Base-by-base conservation (phyloP, 2,888 invertebrate species). In the Griposia aprilina region DNA sequence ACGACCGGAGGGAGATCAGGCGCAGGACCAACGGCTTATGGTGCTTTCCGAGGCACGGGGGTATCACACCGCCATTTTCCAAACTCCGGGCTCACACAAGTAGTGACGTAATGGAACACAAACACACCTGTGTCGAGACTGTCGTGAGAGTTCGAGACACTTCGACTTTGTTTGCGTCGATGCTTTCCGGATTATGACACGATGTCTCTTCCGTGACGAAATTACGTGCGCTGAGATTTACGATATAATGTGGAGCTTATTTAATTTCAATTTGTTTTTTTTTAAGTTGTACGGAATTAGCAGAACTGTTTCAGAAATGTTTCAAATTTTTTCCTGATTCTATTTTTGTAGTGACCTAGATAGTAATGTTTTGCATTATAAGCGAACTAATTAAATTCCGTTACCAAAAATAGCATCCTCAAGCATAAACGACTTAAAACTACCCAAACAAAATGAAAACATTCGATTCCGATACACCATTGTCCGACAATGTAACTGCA, bases 81-180 rank as follows among this genome's bases (percentile, higher is more conserved):
- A 36, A 36, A 36, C 30, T 36, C 30, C 30, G 30, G 30, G 30
- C 3, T 36, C 30, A 36, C 30, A 36, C 1, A 36, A 83, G 78
- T 76, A 73, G 82, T 87, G 83, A 87, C 88, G 86, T 94, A 93
- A 94, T 94, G 92, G 91, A 94, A 94, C 86, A 90, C 90, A 93
- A 94, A 93, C 93, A 93, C 94, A 94, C 92, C 92, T 93, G 92
- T 79, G 90, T 83, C n/a, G 15, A 36, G 50, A 36, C 57, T 26
- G n/a, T 65, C 15, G 63, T 1, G 41, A 41, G 55, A 62, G 50
- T 60, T 88, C 83, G 80, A 87, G 81, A 84, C 81, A 87, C 89
- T 89, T 85, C 85, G 76, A 82, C 82, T 66, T 78, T 83, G 90
- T 90, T 90, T 88, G 89, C 85, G 74, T 82, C 81, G 75, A 86